Evolutionary conservation across 2,113 vertebrate genomes (phyloP).

Genomic region (Urocitellus parryii): DNA sequence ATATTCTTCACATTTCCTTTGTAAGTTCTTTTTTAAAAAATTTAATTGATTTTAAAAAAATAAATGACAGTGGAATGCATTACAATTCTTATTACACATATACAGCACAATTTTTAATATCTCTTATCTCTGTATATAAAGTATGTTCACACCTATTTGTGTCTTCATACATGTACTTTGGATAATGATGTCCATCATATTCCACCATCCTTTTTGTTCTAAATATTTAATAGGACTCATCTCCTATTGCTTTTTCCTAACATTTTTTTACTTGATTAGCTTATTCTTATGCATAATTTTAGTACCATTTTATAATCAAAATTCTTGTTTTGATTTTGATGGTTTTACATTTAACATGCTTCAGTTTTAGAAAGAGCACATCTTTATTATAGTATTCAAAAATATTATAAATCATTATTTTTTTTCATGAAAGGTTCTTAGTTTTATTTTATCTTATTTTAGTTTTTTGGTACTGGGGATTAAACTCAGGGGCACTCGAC

Average conservation of each 20-base stretch:
- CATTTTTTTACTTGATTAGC: slow-evolving; percentile 4
- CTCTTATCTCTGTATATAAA: too few relatives aligned
- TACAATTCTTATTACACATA: too few relatives aligned
- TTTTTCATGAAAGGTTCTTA: slow-evolving; percentile 26
- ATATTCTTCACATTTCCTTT: too few relatives aligned
- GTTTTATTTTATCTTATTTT: neutral
- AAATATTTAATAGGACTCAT: neutral
- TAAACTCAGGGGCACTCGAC: too few relatives aligned
- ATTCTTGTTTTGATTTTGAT: neutral
- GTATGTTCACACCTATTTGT: too few relatives aligned
- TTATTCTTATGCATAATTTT: slow-evolving; percentile 28
- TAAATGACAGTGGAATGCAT: too few relatives aligned
- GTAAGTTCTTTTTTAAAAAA: too few relatives aligned
- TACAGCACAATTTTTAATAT: too few relatives aligned
- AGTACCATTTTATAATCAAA: slow-evolving; percentile 29
- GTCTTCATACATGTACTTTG: too few relatives aligned
- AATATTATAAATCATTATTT: neutral
- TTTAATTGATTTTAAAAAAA: too few relatives aligned
- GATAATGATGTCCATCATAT: too few relatives aligned
- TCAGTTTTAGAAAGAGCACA: neutral
- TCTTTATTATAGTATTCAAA: neutral
- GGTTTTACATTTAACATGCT: neutral
- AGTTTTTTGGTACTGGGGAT: too few relatives aligned
- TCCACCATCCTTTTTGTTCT: neutral
- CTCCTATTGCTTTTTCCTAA: neutral